Evolutionary conservation across 2,113 vertebrate genomes (phyloP).

Genomic region (Sardina pilchardus): DNA sequence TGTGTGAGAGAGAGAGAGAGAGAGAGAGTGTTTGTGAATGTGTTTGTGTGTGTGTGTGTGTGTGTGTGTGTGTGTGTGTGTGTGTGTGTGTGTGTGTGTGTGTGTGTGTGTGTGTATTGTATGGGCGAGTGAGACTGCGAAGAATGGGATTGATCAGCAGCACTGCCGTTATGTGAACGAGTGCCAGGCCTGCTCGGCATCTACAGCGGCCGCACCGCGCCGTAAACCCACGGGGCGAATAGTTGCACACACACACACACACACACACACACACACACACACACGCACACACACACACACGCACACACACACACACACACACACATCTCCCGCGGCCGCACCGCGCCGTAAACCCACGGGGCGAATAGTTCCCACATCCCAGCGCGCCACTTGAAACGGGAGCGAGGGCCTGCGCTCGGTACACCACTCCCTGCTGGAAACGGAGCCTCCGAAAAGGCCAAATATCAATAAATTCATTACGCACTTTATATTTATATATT

Average conservation of each 20-base stretch:
- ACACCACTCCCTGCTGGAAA: slow-evolving; percentile 68
- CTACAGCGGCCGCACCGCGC: slow-evolving; percentile 63
- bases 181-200: slow-evolving; percentile 70
- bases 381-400: slow-evolving; percentile 75
- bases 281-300: too few species aligned
- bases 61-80: not conserved
- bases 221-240: slow-evolving; percentile 66
- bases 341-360: slow-evolving; percentile 56
- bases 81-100: slow-evolving; percentile 1
- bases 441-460: slow-evolving; percentile 69
- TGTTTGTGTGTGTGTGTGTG: not conserved
- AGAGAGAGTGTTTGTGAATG: too few species aligned
- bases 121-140: not conserved
- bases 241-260: too few species aligned
- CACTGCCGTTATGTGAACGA: slow-evolving; percentile 69
- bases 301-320: too few species aligned
- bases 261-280: too few species aligned
- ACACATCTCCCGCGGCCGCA: slow-evolving; percentile 71
- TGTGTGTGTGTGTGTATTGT: not conserved
- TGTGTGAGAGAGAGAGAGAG: not conserved
- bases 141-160: slow-evolving; percentile 71
- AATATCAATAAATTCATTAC: slow-evolving; percentile 82
- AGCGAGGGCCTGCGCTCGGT: slow-evolving; percentile 66
- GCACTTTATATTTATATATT: slow-evolving; percentile 76
- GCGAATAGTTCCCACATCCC: slow-evolving; percentile 77